A percentile compares a stretch with the other conserved stretches of the same genome.
These are phyloP conservation scores for Rotaria magnacalcarata DNA, from an alignment of 2,888 invertebrate species.

Conservation along the genomic window DNA sequence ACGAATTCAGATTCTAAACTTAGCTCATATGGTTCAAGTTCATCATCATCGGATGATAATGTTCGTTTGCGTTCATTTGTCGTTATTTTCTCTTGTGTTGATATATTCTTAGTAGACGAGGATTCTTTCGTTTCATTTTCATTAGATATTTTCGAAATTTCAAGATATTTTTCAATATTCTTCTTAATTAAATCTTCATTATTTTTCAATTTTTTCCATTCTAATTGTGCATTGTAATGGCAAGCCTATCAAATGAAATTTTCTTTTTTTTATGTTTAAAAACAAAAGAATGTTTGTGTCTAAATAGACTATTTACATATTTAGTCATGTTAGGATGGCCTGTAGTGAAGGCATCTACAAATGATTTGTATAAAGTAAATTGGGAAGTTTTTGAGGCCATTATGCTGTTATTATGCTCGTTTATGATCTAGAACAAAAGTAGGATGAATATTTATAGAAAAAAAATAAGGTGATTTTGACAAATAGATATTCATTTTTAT, in stretches of 20 bases:
- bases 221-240: neutral
- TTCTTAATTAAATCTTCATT: neutral
- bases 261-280: neutral
- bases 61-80: neutral
- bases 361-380: neutral
- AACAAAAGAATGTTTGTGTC: neutral
- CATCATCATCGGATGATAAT: slow-evolving; percentile 7
- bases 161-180: neutral
- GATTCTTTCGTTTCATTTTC: neutral
- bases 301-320: neutral
- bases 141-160: neutral
- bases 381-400: neutral
- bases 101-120: neutral
- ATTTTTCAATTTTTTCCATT: neutral
- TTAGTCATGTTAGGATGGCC: neutral
- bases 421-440: neutral
- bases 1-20: neutral
- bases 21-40: neutral
- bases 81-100: neutral
- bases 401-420: too few relatives aligned
- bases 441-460: too few relatives aligned
- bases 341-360: neutral
- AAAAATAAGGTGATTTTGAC: too few relatives aligned
- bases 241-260: neutral
- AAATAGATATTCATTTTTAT: too few relatives aligned